Percentiles rank a stretch among this genome's conserved stretches.
Conservation (phyloP, 1,140 invertebrate genomes). For the Anastrepha obliqua region DNA sequence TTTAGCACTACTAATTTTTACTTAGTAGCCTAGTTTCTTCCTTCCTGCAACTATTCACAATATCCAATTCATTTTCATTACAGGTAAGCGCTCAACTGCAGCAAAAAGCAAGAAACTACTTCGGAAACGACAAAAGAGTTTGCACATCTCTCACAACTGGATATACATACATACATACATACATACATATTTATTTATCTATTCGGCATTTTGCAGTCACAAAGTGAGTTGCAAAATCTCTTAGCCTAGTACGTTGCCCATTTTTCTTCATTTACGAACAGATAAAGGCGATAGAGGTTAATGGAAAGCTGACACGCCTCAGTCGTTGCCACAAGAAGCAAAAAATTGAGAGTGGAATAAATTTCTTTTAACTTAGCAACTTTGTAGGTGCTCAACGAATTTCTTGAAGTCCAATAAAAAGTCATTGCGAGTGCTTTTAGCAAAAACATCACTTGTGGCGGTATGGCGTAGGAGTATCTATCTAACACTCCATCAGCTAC, state of each 20-base stretch:
- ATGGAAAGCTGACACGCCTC: not conserved
- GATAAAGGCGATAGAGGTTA: not conserved
- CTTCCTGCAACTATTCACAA: not conserved
- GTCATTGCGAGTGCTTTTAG: not conserved
- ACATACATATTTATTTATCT: not conserved
- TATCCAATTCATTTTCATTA: constrained; percentile 1
- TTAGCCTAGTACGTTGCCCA: not conserved
- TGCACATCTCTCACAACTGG: not conserved
- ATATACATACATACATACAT: not conserved
- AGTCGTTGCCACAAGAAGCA: not conserved
- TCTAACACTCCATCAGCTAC: no score
- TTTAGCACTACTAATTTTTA: not conserved
- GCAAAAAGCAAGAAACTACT: not conserved
- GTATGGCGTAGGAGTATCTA: no score
- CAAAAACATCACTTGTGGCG: no score
- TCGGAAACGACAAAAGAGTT: not conserved
- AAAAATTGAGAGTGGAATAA: not conserved
- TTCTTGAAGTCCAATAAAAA: not conserved
- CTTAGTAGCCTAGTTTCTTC: not conserved
- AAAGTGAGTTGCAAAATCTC: constrained; percentile 13
- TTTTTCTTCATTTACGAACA: constrained; percentile 3
- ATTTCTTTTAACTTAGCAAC: not conserved
- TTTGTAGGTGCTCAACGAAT: not conserved
- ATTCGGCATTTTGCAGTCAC: not conserved
- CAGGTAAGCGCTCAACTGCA: constrained; percentile 2